Base-by-base conservation (phyloP, 2,888 invertebrate genomes). In the Cantharis flavilabris region DNA sequence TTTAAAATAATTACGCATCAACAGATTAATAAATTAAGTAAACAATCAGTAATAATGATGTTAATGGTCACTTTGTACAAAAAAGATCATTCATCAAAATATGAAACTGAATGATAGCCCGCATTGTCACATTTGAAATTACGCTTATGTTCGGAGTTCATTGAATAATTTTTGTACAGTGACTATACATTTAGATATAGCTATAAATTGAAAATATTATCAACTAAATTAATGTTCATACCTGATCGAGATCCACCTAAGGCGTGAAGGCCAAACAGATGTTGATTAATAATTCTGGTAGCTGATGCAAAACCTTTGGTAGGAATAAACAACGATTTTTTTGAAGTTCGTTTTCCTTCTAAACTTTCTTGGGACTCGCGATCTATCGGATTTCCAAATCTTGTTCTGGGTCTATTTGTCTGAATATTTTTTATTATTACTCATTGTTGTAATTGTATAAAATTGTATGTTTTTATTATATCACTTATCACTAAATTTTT, bases 221-320 rank as follows among this genome's bases (percentile, higher is more conserved):
- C n/a, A 65, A 2, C n/a, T 10, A 1, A 64, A 65, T 13, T 65
- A n/a, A 13, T 23, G 11, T 64, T 62, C 16, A 85, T 84, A 88
- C 89, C 89, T 83, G 88, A 82, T 84, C 89, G 90, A 75, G 89
- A 86, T 83, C 90, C 89, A 82, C 88, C 88, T 77, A 89, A 86
- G 83, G 90, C 91, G 84, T 91, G 91, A 78, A 91, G 89, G 81
- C 94, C 93, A 87, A 94, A 93, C 82, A 94, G 89, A 89, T 94
- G 94, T 85, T 94, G 94, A 89, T 94, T 94, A 86, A 94, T 92
- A 83, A 94, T 90, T 83, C 93, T 91, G 76, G 93, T 93, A 81
- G 94, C 93, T 79, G 93, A 93, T 81, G 92, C 92, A 83, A 94
- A 88, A 85, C 93, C 92, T 87, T 92, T 92, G 75, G 91, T 90